These are phyloP conservation scores for Passer montanus DNA, from an alignment of 2,113 vertebrate genomes.

Conservation along the genomic window DNA sequence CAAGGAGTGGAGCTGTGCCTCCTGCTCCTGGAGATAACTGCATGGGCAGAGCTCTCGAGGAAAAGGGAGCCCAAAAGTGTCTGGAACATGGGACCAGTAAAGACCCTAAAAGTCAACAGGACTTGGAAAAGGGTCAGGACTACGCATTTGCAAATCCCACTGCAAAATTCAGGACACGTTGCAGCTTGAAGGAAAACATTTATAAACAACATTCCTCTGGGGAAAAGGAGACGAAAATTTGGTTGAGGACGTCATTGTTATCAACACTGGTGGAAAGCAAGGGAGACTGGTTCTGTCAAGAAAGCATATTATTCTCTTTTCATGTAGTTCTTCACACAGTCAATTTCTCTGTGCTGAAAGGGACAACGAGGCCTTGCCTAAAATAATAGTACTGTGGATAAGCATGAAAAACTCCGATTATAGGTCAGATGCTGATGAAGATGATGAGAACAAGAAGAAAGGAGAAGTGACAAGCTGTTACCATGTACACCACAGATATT, in stretches of 20 bases:
- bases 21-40: rapidly evolving
- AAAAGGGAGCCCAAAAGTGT: neutral
- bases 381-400: slow-evolving; percentile 16
- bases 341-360: neutral
- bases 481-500: slow-evolving; percentile 48
- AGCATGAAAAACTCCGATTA: slow-evolving; percentile 14
- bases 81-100: neutral
- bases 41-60: neutral
- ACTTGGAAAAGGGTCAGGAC: neutral
- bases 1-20: neutral
- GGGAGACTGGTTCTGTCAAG: neutral
- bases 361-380: neutral
- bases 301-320: neutral
- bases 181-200: neutral
- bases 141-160: rapidly evolving
- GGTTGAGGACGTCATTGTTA: neutral
- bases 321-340: neutral
- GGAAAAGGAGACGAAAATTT: neutral
- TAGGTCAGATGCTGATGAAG: slow-evolving; percentile 44
- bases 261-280: neutral
- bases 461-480: slow-evolving; percentile 33
- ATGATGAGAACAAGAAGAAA: slow-evolving; percentile 43
- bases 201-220: neutral
- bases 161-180: neutral
- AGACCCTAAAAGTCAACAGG: neutral